Evolutionary conservation across 1,140 invertebrate genomes (phyloP), one percentile per base, ranked within the genome.

Genomic region (Globodera ellingtonae): DNA sequence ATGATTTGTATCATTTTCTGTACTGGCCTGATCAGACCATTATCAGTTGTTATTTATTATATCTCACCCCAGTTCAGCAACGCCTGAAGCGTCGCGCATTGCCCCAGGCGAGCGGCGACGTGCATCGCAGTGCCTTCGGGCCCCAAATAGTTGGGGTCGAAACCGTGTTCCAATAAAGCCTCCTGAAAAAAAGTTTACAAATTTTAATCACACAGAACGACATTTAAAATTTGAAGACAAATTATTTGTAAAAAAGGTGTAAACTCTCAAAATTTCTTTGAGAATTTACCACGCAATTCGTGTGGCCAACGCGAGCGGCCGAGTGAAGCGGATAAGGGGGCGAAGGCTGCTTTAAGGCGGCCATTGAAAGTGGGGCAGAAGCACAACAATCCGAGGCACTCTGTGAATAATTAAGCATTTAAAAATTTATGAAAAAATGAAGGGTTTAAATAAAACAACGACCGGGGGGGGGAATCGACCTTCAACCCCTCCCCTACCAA

Each of bases 81-180:
- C 0, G 94, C 92, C 74, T 93, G 91, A 6, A 95, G 95, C 47
- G 97, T 95, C 82, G 95, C 94, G 82, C 94, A 92, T 91, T 98
- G 97, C 72, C 95, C 95, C 90, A 94, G 97, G 7, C 96, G 92
- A 0, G 95, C 95, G 3, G 96, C 96, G 87, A 98, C 95, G 91
- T 98, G 96, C 79, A 98, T 92, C 0, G 96, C 95, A 2, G 95
- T 96, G 0, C 96, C 97, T 47, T 93, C 92, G 72, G 93, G 92
- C 2, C 95, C 97, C 82, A 94, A 91, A 70, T 89, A 90, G 90
- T 98, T 97, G 0, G 97, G 94, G 87, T 95, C 93, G 84, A 97
- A 93, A 1, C 95, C 95, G 59, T 94, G 93, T 24, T 93, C 92
- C 66, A 97, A 90, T 6, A 98, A 91, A 0, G 93, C 92, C 83